Evolutionary conservation across 2,888 invertebrate genomes (phyloP), one percentile per base, ranked within the genome.

Genomic region (Dryococelus australis): DNA sequence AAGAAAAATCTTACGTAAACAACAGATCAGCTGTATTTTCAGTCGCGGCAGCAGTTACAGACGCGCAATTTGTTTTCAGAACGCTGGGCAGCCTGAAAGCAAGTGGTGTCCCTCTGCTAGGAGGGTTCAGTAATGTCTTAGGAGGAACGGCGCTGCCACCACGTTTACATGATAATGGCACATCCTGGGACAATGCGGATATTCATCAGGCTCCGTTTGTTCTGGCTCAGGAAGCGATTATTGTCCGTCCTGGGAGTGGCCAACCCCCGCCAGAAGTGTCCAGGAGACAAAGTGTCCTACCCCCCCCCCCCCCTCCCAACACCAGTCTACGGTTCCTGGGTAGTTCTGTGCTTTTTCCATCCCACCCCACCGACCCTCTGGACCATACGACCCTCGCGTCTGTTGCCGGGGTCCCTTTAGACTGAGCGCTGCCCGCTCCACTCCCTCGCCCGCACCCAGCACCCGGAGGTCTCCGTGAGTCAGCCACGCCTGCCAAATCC

Each of bases 181-280:
- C 20, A 16, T 6, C 27, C 28, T 27, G 28, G 35, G 27, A 83
- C 83, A 83, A 83, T 83, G 43, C 35, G 20, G 10, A 83, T 83
- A 83, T 83, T 83, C 83, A 83, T 83, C 83, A 83, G 28, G 83
- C 83, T 28, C 35, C 83, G 83, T 83, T 83, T 83, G 83, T 83
- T 83, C 83, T 28, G 43, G 83, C 35, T 28, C 83, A 83, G 83
- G 83, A 83, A 83, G 83, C 43, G 35, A 83, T 83, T 83, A 43
- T 83, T 43, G 83, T 83, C 83, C 35, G 83, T 83, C 35, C 35
- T 10, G 83, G 83, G 83, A 83, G 83, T 65, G 65, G 65, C 24
- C 65, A 16, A 47, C 47, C 47, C 47, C 12, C 47, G 47, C 9
- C 47, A n/a, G 47, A 47, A 47, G 47, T 47, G 47, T 47, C 47